Conservation (phyloP, 2,797 vertebrate species). For the Lophius americanus region DNA sequence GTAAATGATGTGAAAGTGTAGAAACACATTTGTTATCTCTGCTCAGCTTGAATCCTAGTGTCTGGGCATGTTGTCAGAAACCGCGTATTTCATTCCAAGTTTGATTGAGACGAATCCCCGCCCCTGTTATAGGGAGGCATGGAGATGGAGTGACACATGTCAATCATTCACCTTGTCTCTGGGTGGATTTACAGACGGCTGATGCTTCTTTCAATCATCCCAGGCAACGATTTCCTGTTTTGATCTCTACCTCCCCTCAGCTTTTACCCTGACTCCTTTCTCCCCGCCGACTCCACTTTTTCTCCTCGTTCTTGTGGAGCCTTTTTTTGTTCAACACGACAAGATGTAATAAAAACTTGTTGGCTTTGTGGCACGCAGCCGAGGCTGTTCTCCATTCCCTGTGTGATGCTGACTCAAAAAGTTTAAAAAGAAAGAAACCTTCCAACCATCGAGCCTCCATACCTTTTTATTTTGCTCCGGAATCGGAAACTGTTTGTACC, state of each 20-base stretch:
- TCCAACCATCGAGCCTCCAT: conserved; percentile 6
- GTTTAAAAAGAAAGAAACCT: neutral
- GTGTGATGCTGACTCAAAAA: conserved; percentile 13
- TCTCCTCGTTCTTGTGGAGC: neutral
- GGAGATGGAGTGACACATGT: conserved; percentile 19
- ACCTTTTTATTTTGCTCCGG: conserved; percentile 8
- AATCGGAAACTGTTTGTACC: conserved; percentile 34
- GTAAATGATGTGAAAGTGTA: neutral
- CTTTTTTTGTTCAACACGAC: conserved; percentile 19
- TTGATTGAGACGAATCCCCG: neutral
- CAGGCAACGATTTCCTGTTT: conserved; percentile 9
- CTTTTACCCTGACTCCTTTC: neutral
- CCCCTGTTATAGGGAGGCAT: conserved; percentile 13
- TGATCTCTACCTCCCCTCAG: neutral
- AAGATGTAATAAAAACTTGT: conserved; percentile 9
- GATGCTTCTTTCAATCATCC: conserved; percentile 16
- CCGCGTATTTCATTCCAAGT: conserved; percentile 16
- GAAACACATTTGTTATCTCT: neutral
- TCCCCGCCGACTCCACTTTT: conserved; percentile 3
- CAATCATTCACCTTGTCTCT: conserved; percentile 19
- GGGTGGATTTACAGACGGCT: conserved; percentile 1
- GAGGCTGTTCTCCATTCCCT: conserved; percentile 35
- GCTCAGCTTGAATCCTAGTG: conserved; percentile 4
- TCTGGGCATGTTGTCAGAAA: conserved; percentile 16
- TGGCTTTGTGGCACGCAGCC: conserved; percentile 20